phyloP scores from a whole-genome alignment of 2,797 vertebrate genomes.

The Xenentodon cancila region DNA sequence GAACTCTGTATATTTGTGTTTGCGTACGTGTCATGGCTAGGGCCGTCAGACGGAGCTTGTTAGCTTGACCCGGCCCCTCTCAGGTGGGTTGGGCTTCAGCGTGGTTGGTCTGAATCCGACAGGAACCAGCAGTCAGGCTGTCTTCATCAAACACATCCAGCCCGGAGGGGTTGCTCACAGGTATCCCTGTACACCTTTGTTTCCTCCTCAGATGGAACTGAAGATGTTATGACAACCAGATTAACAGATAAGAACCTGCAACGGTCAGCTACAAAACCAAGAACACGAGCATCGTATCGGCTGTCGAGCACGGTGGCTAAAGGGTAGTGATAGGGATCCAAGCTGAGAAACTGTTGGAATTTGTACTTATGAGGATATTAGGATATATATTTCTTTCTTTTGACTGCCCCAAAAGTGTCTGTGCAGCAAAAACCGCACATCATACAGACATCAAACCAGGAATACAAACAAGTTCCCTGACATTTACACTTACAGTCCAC shows the following conservation, averaged over 20 bases:
- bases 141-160: constrained; percentile 93
- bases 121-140: constrained; percentile 81
- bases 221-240: too few relatives aligned
- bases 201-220: too few relatives aligned
- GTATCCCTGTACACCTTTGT: constrained; percentile 57
- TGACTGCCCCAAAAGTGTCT: too few relatives aligned
- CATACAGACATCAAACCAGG: too few relatives aligned
- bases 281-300: not conserved
- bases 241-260: not conserved
- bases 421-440: too few relatives aligned
- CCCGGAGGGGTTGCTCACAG: constrained; percentile 91
- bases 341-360: too few relatives aligned
- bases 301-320: too few relatives aligned
- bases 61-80: constrained; percentile 85
- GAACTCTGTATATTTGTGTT: constrained; percentile 8
- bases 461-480: too few relatives aligned
- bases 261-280: not conserved
- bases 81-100: constrained; percentile 94
- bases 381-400: too few relatives aligned
- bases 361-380: too few relatives aligned
- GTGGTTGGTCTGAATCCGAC: constrained; percentile 89
- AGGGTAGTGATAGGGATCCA: too few relatives aligned
- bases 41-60: constrained; percentile 88
- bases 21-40: constrained; percentile 64
- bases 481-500: too few relatives aligned